phyloP scores from a whole-genome alignment of 2,113 vertebrate species.

The Aptenodytes forsteri region DNA sequence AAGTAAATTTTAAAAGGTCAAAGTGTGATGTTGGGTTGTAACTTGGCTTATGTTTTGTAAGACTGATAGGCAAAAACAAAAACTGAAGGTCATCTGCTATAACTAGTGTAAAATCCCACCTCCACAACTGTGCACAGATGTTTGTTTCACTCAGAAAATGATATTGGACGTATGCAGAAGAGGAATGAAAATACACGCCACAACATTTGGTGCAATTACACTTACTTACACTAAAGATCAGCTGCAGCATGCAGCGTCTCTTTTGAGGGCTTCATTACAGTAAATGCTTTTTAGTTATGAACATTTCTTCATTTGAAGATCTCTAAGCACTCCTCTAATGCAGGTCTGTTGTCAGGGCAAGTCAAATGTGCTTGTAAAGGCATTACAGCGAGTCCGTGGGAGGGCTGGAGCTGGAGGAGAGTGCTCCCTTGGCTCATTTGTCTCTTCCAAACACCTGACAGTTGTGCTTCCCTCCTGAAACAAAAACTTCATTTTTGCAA shows the following conservation, averaged over 20 bases:
- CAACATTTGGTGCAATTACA: background rate
- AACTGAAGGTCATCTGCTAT: background rate
- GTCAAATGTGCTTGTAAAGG: background rate
- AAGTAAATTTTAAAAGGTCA: slow-evolving; percentile 52
- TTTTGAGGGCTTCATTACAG: background rate
- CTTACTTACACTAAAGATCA: background rate
- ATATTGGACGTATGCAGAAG: background rate
- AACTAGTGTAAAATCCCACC: background rate
- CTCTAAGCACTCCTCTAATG: background rate
- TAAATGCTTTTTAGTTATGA: slow-evolving; percentile 21
- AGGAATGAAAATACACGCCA: background rate
- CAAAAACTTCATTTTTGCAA: background rate
- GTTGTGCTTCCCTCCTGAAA: background rate
- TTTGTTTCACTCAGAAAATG: slow-evolving; percentile 23
- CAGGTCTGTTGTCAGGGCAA: background rate
- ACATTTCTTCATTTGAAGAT: background rate
- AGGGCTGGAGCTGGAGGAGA: background rate
- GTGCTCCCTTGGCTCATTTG: background rate
- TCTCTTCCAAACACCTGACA: background rate
- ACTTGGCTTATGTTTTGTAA: background rate
- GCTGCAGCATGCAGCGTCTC: background rate
- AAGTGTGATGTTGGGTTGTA: background rate
- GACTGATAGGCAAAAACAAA: background rate
- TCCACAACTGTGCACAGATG: slow-evolving; percentile 1
- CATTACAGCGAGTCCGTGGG: background rate